Conservation (phyloP, 2,113 vertebrate species). For the Machaerirhynchus nigripectus region DNA sequence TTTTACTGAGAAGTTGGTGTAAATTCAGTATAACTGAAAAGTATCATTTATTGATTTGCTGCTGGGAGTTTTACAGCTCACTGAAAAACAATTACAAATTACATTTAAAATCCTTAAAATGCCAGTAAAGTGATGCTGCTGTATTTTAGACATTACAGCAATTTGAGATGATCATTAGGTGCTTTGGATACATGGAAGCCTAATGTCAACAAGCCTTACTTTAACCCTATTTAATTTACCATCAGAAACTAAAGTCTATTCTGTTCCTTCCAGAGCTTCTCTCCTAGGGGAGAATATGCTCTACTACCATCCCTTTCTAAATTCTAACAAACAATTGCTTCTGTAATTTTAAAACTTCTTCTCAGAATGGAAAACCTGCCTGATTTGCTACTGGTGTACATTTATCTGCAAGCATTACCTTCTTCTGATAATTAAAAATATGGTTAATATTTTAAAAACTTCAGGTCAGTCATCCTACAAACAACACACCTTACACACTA, state of each 20-base stretch:
- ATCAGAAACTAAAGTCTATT: not conserved
- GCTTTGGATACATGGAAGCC: not conserved
- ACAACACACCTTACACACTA: not conserved
- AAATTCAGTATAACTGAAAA: not conserved
- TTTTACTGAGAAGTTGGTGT: not conserved
- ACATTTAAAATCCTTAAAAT: not conserved
- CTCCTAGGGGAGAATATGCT: not conserved
- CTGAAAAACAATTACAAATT: not conserved
- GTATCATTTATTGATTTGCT: not conserved
- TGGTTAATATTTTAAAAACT: not conserved
- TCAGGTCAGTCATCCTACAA: not conserved
- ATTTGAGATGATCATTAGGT: not conserved
- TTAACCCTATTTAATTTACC: not conserved
- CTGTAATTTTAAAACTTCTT: not conserved
- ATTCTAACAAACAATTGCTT: not conserved
- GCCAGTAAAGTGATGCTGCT: not conserved
- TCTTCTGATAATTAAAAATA: not conserved
- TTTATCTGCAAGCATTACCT: not conserved
- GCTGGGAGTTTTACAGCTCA: not conserved
- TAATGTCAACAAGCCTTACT: not conserved
- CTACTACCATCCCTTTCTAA: not conserved
- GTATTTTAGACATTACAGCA: not conserved
- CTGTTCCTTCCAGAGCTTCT: not conserved
- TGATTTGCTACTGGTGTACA: not conserved
- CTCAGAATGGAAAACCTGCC: not conserved